Percentiles rank a stretch among this genome's conserved stretches.
These are phyloP conservation scores for Aurelia aurita DNA, from an alignment of 30 jellyfish, hydroid and myxozoan species.

Conservation along the genomic window DNA sequence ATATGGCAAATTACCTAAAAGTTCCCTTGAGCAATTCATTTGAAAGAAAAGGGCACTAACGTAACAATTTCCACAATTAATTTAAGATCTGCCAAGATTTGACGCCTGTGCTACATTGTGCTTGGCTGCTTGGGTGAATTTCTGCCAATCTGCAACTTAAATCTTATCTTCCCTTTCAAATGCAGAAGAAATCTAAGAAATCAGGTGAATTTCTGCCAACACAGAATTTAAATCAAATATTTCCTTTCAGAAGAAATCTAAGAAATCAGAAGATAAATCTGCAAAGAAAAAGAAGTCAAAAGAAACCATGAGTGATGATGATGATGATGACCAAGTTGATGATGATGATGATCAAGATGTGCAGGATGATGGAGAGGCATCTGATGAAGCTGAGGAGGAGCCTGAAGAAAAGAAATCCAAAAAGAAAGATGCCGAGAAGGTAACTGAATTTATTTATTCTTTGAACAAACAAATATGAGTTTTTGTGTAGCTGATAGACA, in stretches of 20 bases:
- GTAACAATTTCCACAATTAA: too few species aligned
- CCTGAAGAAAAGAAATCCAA: slow-evolving; percentile 8
- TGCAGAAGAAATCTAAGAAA: neutral
- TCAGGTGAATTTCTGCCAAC: neutral
- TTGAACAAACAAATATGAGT: too few species aligned
- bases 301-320: slow-evolving; percentile 3
- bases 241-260: slow-evolving; percentile 5
- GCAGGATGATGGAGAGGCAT: slow-evolving; percentile 24
- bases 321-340: slow-evolving; percentile 17
- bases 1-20: too few species aligned
- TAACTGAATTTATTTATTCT: neutral
- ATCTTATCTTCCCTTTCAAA: too few species aligned
- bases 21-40: too few species aligned
- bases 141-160: too few species aligned
- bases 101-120: too few species aligned
- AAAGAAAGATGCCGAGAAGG: neutral
- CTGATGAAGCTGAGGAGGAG: slow-evolving; percentile 11
- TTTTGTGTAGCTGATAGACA: too few species aligned
- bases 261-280: slow-evolving; percentile 22
- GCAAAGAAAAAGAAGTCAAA: slow-evolving; percentile 33
- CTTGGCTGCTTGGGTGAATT: too few species aligned
- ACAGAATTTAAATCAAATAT: too few species aligned
- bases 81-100: too few species aligned
- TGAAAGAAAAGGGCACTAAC: too few species aligned
- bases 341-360: slow-evolving; percentile 27